Base-by-base conservation (phyloP, 2,113 vertebrate species). In the Corythaeola cristata region DNA sequence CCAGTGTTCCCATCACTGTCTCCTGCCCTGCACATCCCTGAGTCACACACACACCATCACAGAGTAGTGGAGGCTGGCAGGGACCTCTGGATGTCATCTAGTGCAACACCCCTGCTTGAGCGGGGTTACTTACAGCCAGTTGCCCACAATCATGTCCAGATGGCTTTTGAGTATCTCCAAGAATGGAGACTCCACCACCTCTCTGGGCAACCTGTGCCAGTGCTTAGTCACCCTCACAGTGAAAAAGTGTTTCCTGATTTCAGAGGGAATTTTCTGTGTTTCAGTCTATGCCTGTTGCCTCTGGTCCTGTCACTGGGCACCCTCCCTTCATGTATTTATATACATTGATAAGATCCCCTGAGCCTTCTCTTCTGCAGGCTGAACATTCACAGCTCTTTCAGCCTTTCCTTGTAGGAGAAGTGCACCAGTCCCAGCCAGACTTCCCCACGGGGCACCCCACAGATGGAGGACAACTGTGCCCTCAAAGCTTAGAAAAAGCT, bases 81-180 rank as follows among this genome's bases (percentile, higher is more conserved):
- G 28, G 44, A 53, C 12, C 23, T 58, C 55, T 15, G 22, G 22
- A 45, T 3, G 32, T 45, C 16, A 49, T 3, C 32, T 32, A 32
- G 20, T 45, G 32, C 53, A 77, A 53, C 1, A 6, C 4, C 12
- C 26, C 33, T 77, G 28, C 73, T 83, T 37, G 47, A 39, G 59
- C 5, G 3, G 32, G 21, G 27, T 19, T 50, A 64, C 8, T 5
- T 2, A 52, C 7, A 50, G 44, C 12, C 0, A 1, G 15, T 2
- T 45, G 21, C 11, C 16, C 14, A 27, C 32, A 8, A 49, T 8
- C 26, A 32, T 2, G 2, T 37, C 62, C 32, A 45, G 33, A 11
- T 0, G 6, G 37, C 23, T 63, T 27, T 3, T n/a, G 20, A 23
- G 1, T 14, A 52, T 11, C 32, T 80, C 13, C 17, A 35, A 33